Evolutionary conservation across 2,888 invertebrate genomes (phyloP), one percentile per base, ranked within the genome.

Genomic region (Drosophila kambysellisi): DNA sequence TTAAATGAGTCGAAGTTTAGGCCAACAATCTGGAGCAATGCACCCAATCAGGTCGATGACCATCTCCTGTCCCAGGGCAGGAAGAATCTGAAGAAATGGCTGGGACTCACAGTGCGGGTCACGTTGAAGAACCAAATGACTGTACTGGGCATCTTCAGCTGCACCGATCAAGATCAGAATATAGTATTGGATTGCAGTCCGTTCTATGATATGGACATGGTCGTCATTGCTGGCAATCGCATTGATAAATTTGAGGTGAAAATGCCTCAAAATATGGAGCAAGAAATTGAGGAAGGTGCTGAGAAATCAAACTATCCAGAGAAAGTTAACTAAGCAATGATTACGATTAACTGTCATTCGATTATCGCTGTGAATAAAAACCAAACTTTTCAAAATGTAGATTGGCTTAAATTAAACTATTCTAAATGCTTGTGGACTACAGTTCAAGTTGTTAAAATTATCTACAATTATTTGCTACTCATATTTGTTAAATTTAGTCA

Each of bases 101-200:
- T 83, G 51, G 83, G 81, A 1, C 68, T 64, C 32, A 35, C 51
- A 15, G 69, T 81, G 4, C 72, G 81, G 1, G 59, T 86, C 5
- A 75, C 59, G 0, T 53, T 86, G 25, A 60, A 57, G 30, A 81
- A 75, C 20, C 59, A 74, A 41, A 15, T 50, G 33, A 53, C 50
- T 0, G 25, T 80, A 15, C 62, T 75, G 20, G 86, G 82, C 7
- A 60, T 73, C 32, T 83, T 83, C 11, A 73, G 86, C 29, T 86
- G 81, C 56, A 83, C 86, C 32, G 83, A 86, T 60, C 78, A 43
- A 33, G 78, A 83, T 20, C 25, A 50, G 60, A 83, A 83, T 37
- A n/a, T 83, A 37, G 65, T 83, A 0, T 29, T 86, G 6, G 64
- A 83, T 3, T 84, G 81, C 17, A 68, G 57, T 15, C 52, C 63